phyloP scores from a whole-genome alignment of 2,888 invertebrate genomes.

The Metacarcinus magister region DNA sequence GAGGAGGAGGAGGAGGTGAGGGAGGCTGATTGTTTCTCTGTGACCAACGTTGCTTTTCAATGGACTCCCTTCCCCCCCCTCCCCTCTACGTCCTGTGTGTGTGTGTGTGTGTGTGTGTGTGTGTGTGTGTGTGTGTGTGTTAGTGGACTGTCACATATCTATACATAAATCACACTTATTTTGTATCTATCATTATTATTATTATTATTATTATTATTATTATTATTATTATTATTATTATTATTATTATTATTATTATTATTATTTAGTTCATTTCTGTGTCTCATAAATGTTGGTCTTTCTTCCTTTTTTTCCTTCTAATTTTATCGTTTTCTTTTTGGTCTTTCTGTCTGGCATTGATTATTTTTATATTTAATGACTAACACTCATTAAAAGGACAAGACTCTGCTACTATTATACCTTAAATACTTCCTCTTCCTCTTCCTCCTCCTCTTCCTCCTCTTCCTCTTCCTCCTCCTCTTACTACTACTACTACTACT shows the following conservation, averaged over 20 bases:
- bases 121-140: not conserved
- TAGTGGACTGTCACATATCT: no score
- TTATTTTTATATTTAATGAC: not conserved
- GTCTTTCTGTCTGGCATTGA: not conserved
- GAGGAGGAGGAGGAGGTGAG: conserved; percentile 1
- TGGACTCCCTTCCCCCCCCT: not conserved
- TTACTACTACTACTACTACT: not conserved
- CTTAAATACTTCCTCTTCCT: not conserved
- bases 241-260: not conserved
- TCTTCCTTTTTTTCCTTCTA: not conserved
- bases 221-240: no score
- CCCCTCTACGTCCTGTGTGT: not conserved
- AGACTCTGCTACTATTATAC: not conserved
- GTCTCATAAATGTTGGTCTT: not conserved
- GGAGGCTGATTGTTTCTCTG: conserved; percentile 11
- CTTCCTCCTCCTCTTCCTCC: conserved; percentile 13
- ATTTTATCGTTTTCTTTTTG: not conserved
- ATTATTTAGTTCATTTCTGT: not conserved
- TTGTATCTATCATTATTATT: no score
- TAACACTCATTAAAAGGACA: not conserved
- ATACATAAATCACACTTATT: no score
- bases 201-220: no score
- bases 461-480: conserved; percentile 7
- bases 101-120: not conserved
- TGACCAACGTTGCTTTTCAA: not conserved